Conservation (phyloP, 2,113 vertebrate genomes). For the Forbesichthys agassizii region DNA sequence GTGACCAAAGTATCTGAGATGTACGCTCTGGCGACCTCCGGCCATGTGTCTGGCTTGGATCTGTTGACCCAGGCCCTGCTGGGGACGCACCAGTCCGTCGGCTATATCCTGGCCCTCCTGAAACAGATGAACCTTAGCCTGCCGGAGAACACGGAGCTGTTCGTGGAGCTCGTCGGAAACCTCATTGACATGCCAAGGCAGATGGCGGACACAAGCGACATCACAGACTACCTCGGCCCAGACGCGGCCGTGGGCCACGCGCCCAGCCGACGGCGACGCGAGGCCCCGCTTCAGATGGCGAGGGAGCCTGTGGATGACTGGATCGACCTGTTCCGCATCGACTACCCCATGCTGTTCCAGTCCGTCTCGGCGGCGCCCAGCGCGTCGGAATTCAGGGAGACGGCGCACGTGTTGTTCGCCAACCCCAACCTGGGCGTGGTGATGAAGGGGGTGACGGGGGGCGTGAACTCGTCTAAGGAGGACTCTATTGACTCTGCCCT, state of each 20-base stretch:
- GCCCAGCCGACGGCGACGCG: constrained; percentile 28
- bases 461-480: constrained; percentile 40
- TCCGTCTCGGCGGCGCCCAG: constrained; percentile 48
- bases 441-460: constrained; percentile 59
- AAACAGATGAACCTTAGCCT: constrained; percentile 20
- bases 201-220: constrained; percentile 29
- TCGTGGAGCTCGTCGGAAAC: constrained; percentile 52
- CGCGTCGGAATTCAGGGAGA: constrained; percentile 64
- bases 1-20: constrained; percentile 49
- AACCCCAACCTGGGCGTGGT: constrained; percentile 68
- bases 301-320: constrained; percentile 67
- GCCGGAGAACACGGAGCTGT: constrained; percentile 21
- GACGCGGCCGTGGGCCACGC: not conserved
- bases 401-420: constrained; percentile 62
- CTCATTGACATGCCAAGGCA: constrained; percentile 54
- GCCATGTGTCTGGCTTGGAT: constrained; percentile 54
- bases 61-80: constrained; percentile 57
- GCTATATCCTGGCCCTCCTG: constrained; percentile 35
- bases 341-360: constrained; percentile 65
- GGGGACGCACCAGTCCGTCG: constrained; percentile 47
- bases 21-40: constrained; percentile 53
- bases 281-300: constrained; percentile 8
- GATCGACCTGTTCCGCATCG: constrained; percentile 62
- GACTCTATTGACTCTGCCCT: constrained; percentile 59
- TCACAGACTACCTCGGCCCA: constrained; percentile 10